A percentile compares a stretch with the other conserved stretches of the same genome.
Conservation (phyloP, 2,888 invertebrate genomes). For the Dione juno region DNA sequence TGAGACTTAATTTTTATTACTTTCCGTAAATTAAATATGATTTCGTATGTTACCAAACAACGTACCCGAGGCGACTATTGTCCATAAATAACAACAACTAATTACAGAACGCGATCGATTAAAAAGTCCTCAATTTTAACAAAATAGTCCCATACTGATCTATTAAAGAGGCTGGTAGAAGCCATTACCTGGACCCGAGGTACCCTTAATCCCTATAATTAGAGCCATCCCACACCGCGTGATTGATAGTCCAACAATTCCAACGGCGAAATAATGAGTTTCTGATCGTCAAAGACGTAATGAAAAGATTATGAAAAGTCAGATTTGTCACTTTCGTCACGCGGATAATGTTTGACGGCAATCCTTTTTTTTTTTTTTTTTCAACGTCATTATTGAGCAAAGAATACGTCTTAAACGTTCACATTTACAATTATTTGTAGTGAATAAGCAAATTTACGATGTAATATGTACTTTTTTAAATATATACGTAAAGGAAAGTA, state of each 20-base stretch:
- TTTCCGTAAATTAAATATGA: neutral
- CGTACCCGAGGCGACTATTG: constrained; percentile 7
- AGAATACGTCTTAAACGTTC: neutral
- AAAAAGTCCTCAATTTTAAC: constrained; percentile 65
- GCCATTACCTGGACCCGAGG: constrained; percentile 69
- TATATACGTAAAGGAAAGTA: neutral
- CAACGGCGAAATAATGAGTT: constrained; percentile 66
- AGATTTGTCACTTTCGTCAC: constrained; percentile 28
- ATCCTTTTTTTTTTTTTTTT: neutral
- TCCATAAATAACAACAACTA: constrained; percentile 34
- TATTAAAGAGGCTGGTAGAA: constrained; percentile 61
- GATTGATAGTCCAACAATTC: constrained; percentile 73
- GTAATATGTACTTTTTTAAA: neutral
- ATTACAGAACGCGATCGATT: constrained; percentile 51
- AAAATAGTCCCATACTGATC: constrained; percentile 54
- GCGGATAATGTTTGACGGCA: constrained; percentile 10
- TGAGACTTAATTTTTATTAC: neutral
- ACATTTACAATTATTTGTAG: constrained; percentile 6
- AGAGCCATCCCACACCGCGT: constrained; percentile 73
- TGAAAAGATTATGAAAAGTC: constrained; percentile 22
- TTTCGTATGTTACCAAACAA: neutral
- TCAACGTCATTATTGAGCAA: neutral
- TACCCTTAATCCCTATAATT: constrained; percentile 80
- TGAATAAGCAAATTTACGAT: neutral
- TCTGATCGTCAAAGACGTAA: constrained; percentile 60